These are phyloP conservation scores for Nannospalax galili DNA, from an alignment of 2,113 vertebrate genomes.

Conservation along the genomic window DNA sequence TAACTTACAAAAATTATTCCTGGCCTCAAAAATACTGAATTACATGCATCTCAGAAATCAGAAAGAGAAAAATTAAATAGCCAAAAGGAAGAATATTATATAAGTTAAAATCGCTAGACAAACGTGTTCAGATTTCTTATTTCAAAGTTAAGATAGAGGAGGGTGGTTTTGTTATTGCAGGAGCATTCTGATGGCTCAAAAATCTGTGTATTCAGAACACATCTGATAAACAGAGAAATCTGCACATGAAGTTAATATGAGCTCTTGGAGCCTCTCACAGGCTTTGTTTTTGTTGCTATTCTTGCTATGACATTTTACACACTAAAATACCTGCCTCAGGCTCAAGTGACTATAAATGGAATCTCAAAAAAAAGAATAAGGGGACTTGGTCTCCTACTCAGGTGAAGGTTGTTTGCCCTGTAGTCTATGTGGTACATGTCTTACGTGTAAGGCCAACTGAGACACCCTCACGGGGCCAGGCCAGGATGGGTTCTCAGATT, in stretches of 20 bases:
- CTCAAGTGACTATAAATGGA: slow-evolving; percentile 47
- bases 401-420: background rate
- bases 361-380: slow-evolving; percentile 43
- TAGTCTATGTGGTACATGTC: background rate
- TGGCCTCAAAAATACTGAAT: slow-evolving; percentile 38
- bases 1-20: slow-evolving; percentile 42
- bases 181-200: background rate
- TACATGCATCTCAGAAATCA: background rate
- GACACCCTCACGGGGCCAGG: background rate
- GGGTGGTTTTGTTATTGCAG: background rate
- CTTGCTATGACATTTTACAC: slow-evolving; percentile 48
- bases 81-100: slow-evolving; percentile 39
- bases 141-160: slow-evolving; percentile 39
- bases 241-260: slow-evolving; percentile 32
- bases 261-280: slow-evolving; percentile 35
- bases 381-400: background rate
- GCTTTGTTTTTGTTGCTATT: slow-evolving; percentile 59
- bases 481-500: background rate
- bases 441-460: background rate
- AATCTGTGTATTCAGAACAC: slow-evolving; percentile 15
- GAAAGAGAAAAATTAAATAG: slow-evolving; percentile 4
- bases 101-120: background rate
- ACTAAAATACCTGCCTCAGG: slow-evolving; percentile 17
- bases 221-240: slow-evolving; percentile 35
- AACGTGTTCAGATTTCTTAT: slow-evolving; percentile 22